These are phyloP conservation scores for Chelonia mydas DNA, from an alignment of 2,797 vertebrate genomes.

Conservation along the genomic window DNA sequence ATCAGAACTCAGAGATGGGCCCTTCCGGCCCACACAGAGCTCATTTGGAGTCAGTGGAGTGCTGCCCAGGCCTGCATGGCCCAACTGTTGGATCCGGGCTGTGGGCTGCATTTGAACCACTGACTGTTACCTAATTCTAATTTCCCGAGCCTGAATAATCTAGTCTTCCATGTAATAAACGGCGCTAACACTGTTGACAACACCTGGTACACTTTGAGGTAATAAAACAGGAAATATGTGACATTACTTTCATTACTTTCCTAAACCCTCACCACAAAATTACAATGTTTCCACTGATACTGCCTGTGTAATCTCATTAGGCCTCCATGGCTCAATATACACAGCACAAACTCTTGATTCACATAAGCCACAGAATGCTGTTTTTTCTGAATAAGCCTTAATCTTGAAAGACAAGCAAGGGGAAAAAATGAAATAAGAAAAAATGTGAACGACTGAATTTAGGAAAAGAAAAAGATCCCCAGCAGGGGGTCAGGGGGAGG, in stretches of 20 bases:
- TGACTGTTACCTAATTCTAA: fast-evolving
- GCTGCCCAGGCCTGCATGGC: fast-evolving
- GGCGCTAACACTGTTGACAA: background rate
- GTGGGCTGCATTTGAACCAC: fast-evolving
- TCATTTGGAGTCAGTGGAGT: background rate
- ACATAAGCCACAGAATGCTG: slow-evolving; percentile 72
- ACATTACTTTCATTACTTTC: background rate
- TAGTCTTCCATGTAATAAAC: background rate
- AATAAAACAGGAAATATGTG: background rate
- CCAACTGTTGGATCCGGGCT: background rate
- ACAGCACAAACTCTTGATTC: slow-evolving; percentile 76
- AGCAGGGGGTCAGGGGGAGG: background rate
- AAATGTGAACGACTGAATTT: slow-evolving; percentile 67
- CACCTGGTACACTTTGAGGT: fast-evolving
- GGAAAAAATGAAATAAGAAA: slow-evolving; percentile 66
- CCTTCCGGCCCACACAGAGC: fast-evolving
- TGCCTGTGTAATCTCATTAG: slow-evolving; percentile 73
- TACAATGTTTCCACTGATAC: slow-evolving; percentile 33
- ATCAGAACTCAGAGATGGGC: fast-evolving
- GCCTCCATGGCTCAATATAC: slow-evolving; percentile 74
- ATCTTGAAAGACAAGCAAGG: slow-evolving; percentile 68
- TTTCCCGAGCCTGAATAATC: background rate
- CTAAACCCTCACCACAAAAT: background rate
- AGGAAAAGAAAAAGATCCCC: slow-evolving; percentile 60
- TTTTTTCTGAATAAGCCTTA: slow-evolving; percentile 70